Percentiles rank a stretch among this genome's conserved stretches.
These are phyloP conservation scores for Lacerta viridis DNA, from an alignment of 2,797 vertebrate species.

Conservation along the genomic window DNA sequence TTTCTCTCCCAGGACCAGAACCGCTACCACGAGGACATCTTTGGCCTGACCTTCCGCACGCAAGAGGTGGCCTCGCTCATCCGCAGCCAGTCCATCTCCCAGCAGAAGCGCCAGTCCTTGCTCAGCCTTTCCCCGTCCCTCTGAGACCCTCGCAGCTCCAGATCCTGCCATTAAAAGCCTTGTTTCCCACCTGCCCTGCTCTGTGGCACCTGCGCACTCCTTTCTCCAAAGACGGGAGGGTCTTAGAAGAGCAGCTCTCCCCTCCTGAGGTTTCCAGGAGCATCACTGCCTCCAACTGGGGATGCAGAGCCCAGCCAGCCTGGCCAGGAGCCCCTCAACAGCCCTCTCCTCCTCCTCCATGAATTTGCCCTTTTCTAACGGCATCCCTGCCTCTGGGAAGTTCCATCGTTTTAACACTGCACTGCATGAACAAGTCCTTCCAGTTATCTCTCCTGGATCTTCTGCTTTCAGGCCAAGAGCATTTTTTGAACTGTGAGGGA, in stretches of 20 bases:
- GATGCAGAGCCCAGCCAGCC: no score
- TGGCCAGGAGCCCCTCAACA: neutral
- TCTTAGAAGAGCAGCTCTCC: neutral
- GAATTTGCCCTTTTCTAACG: no score
- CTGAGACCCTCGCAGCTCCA: no score
- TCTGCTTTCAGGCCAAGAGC: no score
- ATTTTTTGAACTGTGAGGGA: no score
- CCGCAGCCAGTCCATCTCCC: slow-evolving; percentile 82
- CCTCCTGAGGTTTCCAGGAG: neutral
- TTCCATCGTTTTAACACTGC: no score
- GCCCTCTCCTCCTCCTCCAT: no score
- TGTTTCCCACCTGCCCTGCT: neutral
- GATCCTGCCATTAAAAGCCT: neutral
- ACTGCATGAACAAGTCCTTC: no score
- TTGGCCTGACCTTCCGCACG: slow-evolving; percentile 83
- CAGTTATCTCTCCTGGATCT: no score
- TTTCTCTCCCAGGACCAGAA: slow-evolving; percentile 79
- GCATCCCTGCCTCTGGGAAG: no score
- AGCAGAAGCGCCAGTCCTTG: slow-evolving; percentile 67
- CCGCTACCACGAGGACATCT: slow-evolving; percentile 86
- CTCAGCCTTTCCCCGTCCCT: slow-evolving; percentile 4
- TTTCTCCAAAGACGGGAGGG: neutral
- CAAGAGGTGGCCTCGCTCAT: slow-evolving; percentile 85
- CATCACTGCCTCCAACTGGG: no score
- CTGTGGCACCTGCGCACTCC: neutral